These are phyloP conservation scores for Osmoderma eremita DNA, from an alignment of 2,888 invertebrate species.

Conservation along the genomic window DNA sequence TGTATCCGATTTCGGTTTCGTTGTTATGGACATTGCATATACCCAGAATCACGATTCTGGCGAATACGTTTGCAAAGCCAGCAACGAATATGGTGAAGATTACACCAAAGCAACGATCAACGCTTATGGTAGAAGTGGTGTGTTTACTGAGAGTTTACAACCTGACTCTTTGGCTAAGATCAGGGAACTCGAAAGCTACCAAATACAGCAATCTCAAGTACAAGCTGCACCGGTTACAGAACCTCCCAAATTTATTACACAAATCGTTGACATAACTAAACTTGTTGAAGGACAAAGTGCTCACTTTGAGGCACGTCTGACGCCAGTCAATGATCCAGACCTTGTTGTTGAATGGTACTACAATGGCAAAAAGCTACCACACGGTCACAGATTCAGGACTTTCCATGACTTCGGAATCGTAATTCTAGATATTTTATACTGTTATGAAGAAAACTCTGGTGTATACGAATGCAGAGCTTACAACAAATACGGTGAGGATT, in stretches of 20 bases:
- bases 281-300: constrained; percentile 95
- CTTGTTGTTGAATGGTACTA: constrained; percentile 95
- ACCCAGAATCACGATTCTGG: constrained; percentile 93
- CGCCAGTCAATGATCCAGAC: constrained; percentile 94
- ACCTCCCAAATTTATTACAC: constrained; percentile 90
- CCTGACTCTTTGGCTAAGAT: constrained; percentile 91
- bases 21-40: constrained; percentile 93
- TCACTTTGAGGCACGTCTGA: constrained; percentile 91
- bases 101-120: constrained; percentile 85
- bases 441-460: constrained; percentile 96
- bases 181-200: constrained; percentile 82
- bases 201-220: constrained; percentile 73
- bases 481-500: constrained; percentile 90
- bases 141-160: constrained; percentile 88
- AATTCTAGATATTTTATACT: constrained; percentile 93
- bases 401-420: constrained; percentile 98
- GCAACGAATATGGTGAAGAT: constrained; percentile 91
- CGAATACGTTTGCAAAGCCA: constrained; percentile 92
- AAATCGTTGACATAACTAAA: constrained; percentile 84
- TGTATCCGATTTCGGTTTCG: constrained; percentile 95
- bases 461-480: constrained; percentile 92
- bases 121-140: constrained; percentile 86
- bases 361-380: constrained; percentile 90
- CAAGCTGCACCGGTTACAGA: constrained; percentile 76
- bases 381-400: constrained; percentile 95